Conservation (phyloP, 2,888 invertebrate species). For the Brachypalpus laphriformis region DNA sequence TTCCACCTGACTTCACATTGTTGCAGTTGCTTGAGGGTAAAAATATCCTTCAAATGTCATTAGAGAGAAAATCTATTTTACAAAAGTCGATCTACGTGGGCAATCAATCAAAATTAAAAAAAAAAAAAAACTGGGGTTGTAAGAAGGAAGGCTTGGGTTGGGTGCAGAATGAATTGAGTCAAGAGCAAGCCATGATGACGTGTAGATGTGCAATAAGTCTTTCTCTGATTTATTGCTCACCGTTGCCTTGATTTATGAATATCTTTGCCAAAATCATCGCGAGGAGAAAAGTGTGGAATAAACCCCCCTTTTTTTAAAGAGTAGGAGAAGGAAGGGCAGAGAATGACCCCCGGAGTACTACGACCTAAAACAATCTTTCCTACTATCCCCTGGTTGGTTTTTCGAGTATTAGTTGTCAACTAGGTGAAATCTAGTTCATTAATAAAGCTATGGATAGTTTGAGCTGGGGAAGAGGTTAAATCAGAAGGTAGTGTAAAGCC, state of each 20-base stretch:
- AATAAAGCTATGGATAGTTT: no score
- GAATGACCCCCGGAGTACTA: no score
- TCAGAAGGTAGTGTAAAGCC: no score
- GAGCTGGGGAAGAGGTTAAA: no score
- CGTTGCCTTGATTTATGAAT: conserved; percentile 18
- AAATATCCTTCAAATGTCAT: conserved; percentile 48
- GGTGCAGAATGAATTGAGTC: background rate
- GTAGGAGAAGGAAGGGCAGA: no score
- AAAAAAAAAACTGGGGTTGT: background rate
- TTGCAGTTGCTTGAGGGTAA: conserved; percentile 32
- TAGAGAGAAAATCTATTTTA: conserved; percentile 50
- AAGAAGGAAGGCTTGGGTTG: background rate
- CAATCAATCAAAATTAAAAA: conserved; percentile 54
- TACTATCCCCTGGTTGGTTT: no score
- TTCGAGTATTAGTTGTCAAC: no score
- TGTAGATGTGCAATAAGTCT: conserved; percentile 20
- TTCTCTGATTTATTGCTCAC: background rate
- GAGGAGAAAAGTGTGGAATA: background rate
- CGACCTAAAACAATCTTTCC: no score
- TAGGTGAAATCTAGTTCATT: no score
- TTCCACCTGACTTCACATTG: conserved; percentile 45
- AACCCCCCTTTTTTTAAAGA: background rate
- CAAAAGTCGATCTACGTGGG: conserved; percentile 20
- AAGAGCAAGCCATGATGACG: conserved; percentile 12
- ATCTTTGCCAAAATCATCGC: background rate